phyloP scores from a whole-genome alignment of 2,888 invertebrate genomes.

The Dynastes maya region DNA sequence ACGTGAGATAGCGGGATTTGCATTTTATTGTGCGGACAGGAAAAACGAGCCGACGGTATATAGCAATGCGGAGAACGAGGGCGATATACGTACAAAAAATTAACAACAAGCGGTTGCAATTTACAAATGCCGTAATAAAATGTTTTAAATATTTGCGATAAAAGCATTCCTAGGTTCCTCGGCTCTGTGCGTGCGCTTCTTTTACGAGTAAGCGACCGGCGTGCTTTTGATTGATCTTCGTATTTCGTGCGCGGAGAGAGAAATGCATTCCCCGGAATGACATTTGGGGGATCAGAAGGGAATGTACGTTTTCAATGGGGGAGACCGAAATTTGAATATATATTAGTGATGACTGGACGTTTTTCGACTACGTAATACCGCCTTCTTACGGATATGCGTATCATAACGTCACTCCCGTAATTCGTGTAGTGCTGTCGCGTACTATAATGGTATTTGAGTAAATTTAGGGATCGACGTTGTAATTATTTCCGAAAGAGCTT shows the following conservation, averaged over 20 bases:
- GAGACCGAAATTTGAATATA: conserved; percentile 68
- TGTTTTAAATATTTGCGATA: conserved; percentile 54
- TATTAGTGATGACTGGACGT: conserved; percentile 67
- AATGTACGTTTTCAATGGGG: conserved; percentile 58
- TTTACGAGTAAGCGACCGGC: conserved; percentile 39
- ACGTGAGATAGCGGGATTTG: no score
- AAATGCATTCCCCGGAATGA: conserved; percentile 61
- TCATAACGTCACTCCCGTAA: not conserved
- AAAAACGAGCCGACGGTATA: not conserved
- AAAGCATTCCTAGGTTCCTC: conserved; percentile 52
- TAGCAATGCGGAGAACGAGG: conserved; percentile 2
- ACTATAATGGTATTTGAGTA: conserved; percentile 13
- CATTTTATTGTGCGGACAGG: conserved; percentile 6
- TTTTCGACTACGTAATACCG: conserved; percentile 53
- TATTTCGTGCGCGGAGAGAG: conserved; percentile 63
- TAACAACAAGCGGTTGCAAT: conserved; percentile 45
- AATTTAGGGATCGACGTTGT: conserved; percentile 7
- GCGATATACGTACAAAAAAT: conserved; percentile 13
- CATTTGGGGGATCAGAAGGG: conserved; percentile 51
- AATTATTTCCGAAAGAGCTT: conserved; percentile 15
- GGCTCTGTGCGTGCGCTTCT: conserved; percentile 53
- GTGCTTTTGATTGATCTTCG: conserved; percentile 65
- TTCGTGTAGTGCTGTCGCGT: not conserved
- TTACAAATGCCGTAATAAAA: conserved; percentile 49
- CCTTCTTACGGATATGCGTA: conserved; percentile 28